phyloP scores from a whole-genome alignment of 2,888 invertebrate species.

The Epinotia brunnichana region DNA sequence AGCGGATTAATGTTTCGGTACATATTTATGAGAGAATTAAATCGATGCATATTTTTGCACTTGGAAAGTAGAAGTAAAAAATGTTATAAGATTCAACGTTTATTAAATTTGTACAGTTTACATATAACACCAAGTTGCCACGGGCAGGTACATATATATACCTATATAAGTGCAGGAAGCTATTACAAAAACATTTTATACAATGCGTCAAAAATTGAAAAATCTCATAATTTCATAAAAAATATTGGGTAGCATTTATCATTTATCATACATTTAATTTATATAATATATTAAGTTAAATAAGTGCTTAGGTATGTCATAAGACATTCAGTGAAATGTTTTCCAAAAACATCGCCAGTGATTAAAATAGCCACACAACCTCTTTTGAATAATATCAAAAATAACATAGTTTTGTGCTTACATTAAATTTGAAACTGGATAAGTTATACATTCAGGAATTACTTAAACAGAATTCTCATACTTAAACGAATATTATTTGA shows the following conservation, averaged over 20 bases:
- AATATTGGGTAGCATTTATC: slow-evolving; percentile 57
- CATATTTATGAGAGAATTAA: too few species aligned
- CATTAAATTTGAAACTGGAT: slow-evolving; percentile 10
- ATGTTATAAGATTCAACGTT: slow-evolving; percentile 70
- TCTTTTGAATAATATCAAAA: slow-evolving; percentile 32
- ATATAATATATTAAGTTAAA: slow-evolving; percentile 36
- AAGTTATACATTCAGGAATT: slow-evolving; percentile 2
- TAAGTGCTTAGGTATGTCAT: slow-evolving; percentile 48
- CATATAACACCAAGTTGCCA: slow-evolving; percentile 68
- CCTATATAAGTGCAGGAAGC: slow-evolving; percentile 62
- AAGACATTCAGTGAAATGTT: slow-evolving; percentile 46
- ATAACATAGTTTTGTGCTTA: slow-evolving; percentile 38
- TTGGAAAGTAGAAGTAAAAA: slow-evolving; percentile 24
- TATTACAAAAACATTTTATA: slow-evolving; percentile 57
- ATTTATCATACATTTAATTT: slow-evolving; percentile 46
- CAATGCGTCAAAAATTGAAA: slow-evolving; percentile 62
- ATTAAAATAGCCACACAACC: slow-evolving; percentile 42
- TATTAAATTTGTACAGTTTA: slow-evolving; percentile 81
- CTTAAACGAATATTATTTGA: not conserved
- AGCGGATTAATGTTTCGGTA: too few species aligned
- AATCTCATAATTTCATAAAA: slow-evolving; percentile 55
- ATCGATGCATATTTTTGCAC: too few species aligned
- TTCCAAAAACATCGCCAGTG: slow-evolving; percentile 44
- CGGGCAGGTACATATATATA: slow-evolving; percentile 54
- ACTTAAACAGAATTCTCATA: slow-evolving; percentile 33